phyloP scores from a whole-genome alignment of 2,888 invertebrate species.

The Eubasilissa splendida region DNA sequence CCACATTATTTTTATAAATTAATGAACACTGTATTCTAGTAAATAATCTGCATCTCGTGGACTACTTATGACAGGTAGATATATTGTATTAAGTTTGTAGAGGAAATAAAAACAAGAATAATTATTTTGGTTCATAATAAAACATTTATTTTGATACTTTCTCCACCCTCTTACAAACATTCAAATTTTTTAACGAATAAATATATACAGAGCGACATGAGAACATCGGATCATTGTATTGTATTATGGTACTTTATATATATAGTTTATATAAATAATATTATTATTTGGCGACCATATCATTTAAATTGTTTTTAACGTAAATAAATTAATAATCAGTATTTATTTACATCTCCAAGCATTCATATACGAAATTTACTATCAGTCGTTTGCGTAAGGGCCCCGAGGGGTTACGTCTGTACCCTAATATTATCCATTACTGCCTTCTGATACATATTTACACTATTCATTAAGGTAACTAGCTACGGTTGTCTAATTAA shows the following conservation, averaged over 20 bases:
- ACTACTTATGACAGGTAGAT: too few species aligned
- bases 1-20: too few species aligned
- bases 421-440: constrained; percentile 59
- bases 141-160: constrained; percentile 58
- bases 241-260: constrained; percentile 56
- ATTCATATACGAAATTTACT: constrained; percentile 59
- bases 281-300: constrained; percentile 59
- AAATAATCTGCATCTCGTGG: too few species aligned
- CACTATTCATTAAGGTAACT: constrained; percentile 58
- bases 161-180: constrained; percentile 48
- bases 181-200: constrained; percentile 45
- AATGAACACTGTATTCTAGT: too few species aligned
- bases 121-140: constrained; percentile 58
- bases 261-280: constrained; percentile 58
- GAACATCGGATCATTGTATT: constrained; percentile 57
- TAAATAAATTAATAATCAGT: constrained; percentile 58
- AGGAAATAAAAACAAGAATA: constrained; percentile 56
- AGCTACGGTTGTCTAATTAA: constrained; percentile 57
- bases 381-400: constrained; percentile 59
- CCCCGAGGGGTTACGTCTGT: constrained; percentile 56
- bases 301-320: constrained; percentile 55
- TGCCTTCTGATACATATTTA: constrained; percentile 51
- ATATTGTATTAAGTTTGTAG: background rate
- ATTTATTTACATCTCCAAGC: constrained; percentile 58
- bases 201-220: constrained; percentile 58